phyloP scores from a whole-genome alignment of 2,797 vertebrate species.

The Fundulus diaphanus region DNA sequence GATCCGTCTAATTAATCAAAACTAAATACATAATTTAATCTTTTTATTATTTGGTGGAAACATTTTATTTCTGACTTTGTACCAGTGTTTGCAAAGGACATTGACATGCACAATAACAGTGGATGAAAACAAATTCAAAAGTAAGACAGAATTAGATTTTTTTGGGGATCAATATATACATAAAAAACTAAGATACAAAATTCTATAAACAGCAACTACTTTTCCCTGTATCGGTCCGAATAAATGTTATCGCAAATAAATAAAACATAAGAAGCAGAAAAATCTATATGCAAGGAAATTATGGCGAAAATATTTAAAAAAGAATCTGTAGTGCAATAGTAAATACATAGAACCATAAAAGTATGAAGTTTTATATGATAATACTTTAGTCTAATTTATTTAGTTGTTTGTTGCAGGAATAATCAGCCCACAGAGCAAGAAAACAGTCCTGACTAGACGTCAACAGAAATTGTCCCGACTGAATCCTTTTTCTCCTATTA shows the following conservation, averaged over 20 bases:
- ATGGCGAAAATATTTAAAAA: neutral
- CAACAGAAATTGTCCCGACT: no score
- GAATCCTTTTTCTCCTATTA: neutral
- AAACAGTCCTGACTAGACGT: neutral
- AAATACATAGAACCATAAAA: neutral
- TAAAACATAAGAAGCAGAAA: neutral
- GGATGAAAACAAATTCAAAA: neutral
- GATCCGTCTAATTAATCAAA: neutral
- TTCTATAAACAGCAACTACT: neutral
- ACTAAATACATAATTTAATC: neutral
- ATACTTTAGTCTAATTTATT: neutral
- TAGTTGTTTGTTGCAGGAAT: neutral
- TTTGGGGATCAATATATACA: neutral
- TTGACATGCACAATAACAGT: neutral
- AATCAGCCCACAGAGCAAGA: neutral
- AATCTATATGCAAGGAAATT: neutral
- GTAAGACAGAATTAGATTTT: neutral
- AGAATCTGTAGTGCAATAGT: neutral
- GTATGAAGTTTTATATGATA: neutral
- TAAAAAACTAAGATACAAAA: neutral
- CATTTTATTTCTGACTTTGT: neutral
- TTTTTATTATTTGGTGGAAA: neutral
- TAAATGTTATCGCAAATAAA: neutral
- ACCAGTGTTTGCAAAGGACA: neutral
- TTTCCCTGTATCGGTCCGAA: neutral